Percentiles rank a stretch among this genome's conserved stretches.
Evolutionary conservation across 37 sponge, comb jelly and placozoan genomes (phyloP).

Genomic region (Chondrosia reniformis): DNA sequence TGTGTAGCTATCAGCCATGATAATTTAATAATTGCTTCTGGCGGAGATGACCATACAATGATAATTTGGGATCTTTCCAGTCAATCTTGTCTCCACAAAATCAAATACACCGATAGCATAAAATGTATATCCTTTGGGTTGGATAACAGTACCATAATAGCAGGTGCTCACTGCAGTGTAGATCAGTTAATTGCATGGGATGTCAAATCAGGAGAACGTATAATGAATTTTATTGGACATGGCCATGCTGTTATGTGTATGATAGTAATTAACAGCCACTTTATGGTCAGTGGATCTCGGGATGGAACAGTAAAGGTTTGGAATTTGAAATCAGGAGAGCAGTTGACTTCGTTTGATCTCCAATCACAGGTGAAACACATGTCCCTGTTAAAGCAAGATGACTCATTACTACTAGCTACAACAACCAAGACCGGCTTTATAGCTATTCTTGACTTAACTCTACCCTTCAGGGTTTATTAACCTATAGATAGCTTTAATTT

Average conservation of each 20-base stretch:
- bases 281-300: slow-evolving; percentile 38
- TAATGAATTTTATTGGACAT: slow-evolving; percentile 22
- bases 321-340: not conserved
- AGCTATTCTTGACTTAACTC: slow-evolving; percentile 26
- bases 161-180: slow-evolving; percentile 43
- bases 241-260: slow-evolving; percentile 65
- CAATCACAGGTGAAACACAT: slow-evolving; percentile 62
- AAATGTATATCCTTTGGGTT: slow-evolving; percentile 22
- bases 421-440: slow-evolving; percentile 55
- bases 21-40: slow-evolving; percentile 16
- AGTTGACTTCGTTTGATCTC: slow-evolving; percentile 37
- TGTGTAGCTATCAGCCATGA: slow-evolving; percentile 20
- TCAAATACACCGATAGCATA: slow-evolving; percentile 32
- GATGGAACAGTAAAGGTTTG: slow-evolving; percentile 59
- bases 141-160: slow-evolving; percentile 8
- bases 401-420: slow-evolving; percentile 24
- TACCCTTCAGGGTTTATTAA: no score
- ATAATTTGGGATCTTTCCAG: slow-evolving; percentile 31
- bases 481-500: no score
- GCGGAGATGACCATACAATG: slow-evolving; percentile 34
- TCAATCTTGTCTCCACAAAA: not conserved
- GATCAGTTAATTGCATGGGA: slow-evolving; percentile 39
- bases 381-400: not conserved
- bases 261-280: slow-evolving; percentile 15
- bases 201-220: slow-evolving; percentile 7